Evolutionary conservation across 2,113 vertebrate genomes (phyloP), one percentile per base, ranked within the genome.

Genomic region (Sinocyclocheilus grahami): DNA sequence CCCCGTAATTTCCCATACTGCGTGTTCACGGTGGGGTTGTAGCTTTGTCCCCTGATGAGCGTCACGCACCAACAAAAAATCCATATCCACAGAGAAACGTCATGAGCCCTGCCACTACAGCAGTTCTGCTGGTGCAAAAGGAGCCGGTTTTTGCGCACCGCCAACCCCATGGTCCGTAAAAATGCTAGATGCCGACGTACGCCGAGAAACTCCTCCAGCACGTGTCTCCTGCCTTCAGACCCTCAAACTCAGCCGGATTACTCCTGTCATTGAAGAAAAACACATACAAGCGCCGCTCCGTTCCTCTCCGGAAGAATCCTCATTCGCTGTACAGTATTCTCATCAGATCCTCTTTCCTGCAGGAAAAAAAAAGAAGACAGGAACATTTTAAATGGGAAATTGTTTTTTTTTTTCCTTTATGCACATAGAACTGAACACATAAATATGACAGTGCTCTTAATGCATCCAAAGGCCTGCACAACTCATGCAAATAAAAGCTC

Each of bases 1-100:
- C 98, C 98, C 75, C 98, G 93, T 78, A 99, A 94, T 91, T 99
- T 99, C 88, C 98, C 98, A 2, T 97, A 99, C 94, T 99, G 97
- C 0, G 98, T 99, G 93, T 99, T 99, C 93, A 99, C 97, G 20
- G 97, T 98, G 63, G 98, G 98, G 0, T 97, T 96, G 90, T 97
- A 97, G 93, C 94, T 96, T 92, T 99, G 97, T 85, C 94, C 94
- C 88, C 94, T 91, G 90, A 95, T 92, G 48, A 63, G 92, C 16
- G 85, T 92, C 30, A 97, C 89, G 7, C 92, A 93, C 48, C 95
- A 96, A 86, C 95, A 94, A 42, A 98, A 95, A 90, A 95, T 95
- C 88, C 97, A 93, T 88, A 97, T 94, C 96, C 97, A 98, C 91
- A 98, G 94, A 87, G 93, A 91, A 76, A 95, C 90, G 86, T 91